Conservation (phyloP, 1,140 invertebrate species). For the Pinna nobilis region DNA sequence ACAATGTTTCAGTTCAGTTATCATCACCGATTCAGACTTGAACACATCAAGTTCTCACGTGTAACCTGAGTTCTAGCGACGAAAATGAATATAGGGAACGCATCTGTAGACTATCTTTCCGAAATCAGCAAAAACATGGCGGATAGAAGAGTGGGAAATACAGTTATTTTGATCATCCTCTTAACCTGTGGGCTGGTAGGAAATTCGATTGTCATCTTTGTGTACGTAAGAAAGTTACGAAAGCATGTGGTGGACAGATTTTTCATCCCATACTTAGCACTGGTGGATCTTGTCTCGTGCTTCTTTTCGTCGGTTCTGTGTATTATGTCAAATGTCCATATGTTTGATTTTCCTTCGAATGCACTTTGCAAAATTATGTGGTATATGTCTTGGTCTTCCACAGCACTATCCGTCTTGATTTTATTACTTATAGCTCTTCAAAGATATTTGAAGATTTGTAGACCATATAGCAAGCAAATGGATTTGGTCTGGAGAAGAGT, state of each 20-base stretch:
- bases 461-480: slow-evolving; percentile 10
- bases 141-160: neutral
- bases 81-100: too few relatives aligned
- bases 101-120: too few relatives aligned
- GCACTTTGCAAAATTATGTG: neutral
- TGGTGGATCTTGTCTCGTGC: slow-evolving; percentile 9
- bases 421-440: slow-evolving; percentile 5
- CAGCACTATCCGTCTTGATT: slow-evolving; percentile 8
- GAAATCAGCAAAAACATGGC: too few relatives aligned
- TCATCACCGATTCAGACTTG: too few relatives aligned
- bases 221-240: neutral
- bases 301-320: neutral
- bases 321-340: slow-evolving; percentile 5
- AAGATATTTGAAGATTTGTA: slow-evolving; percentile 5
- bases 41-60: too few relatives aligned
- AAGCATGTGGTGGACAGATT: neutral
- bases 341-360: neutral
- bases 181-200: neutral
- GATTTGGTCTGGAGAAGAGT: neutral
- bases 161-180: neutral
- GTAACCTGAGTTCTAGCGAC: too few relatives aligned
- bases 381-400: neutral
- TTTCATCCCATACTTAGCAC: slow-evolving; percentile 12
- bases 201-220: slow-evolving; percentile 1
- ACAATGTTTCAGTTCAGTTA: too few relatives aligned